Base-by-base conservation (phyloP, 1,140 invertebrate species). In the Caenorhabditis remanei region DNA sequence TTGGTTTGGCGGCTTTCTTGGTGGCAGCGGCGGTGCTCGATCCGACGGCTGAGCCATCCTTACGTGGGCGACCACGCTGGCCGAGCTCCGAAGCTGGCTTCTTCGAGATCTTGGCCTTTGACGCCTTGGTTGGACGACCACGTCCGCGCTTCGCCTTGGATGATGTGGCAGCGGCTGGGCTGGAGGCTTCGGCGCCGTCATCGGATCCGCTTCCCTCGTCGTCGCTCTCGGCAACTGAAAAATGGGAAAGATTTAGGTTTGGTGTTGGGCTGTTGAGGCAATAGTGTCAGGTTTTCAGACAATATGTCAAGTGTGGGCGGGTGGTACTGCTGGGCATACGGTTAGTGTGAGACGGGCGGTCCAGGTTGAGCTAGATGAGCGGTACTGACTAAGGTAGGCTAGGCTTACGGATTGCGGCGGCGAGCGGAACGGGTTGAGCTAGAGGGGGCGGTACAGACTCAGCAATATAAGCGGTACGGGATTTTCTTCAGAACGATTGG, bases 101-200 rank as follows among this genome's bases (percentile, higher is more conserved):
- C 21, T 24, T 24, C 11, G 41, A 13, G 9, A 32, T 71, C 0
- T 40, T 14, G 41, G 41, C 41, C 41, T 71, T 48, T 9, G 11
- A 14, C 14, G 46, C 71, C n/a, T 79, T 79, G n/a, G 71, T 19
- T 50, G 71, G 71, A 14, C 71, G 71, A 11, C 71, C 71, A n/a
- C 71, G 71, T 48, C 71, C 71, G n/a, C 71, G 71, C 32, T 32
- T 32, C 32, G 32, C 32, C 32, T 32, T 32, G 32, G 32, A 32
- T 32, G 32, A 32, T 13, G 56, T 8, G 56, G 24, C 61, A 13
- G 21, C 11, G 11, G 61, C 19, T 11, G 19, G 11, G 61, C 4
- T 13, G 61, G 61, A 7, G 61, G 61, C 21, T 2, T 24, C 61
- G 21, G 21, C 61, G 3, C n/a, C 56, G 16, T 8, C 61, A 8